Base-by-base conservation (phyloP, 1,140 invertebrate genomes). In the Camponotus floridanus region DNA sequence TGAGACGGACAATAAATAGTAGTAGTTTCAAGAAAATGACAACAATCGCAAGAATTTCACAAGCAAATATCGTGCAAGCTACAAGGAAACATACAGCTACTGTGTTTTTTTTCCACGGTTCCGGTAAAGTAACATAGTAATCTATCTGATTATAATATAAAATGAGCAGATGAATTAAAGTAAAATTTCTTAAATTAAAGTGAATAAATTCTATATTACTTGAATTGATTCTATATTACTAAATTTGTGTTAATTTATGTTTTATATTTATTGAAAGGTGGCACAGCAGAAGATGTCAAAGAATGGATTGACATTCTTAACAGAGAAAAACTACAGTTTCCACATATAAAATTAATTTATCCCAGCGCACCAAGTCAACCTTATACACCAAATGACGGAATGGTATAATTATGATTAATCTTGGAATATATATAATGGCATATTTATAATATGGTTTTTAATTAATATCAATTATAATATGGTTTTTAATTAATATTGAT, bases 281-380 rank as follows among this genome's bases (percentile, higher is more conserved):
- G 96, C 80, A 96, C 95, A 76, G 97, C 96, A 5, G 90, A 93
- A 33, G 96, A 96, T 85, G 92, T 97, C 65, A 94, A 96, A 86
- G 95, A 96, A 87, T 97, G 97, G 97, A 91, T 97, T 9, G 94
- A 96, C 86, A 95, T 96, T 81, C 81, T 97, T 13, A 94, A 97
- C 61, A 94, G 95, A 18, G 93, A 95, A 74, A 95, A 96, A 87
- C 95, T 97, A 86, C 93, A 94, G 31, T 97, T 97, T 93, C 96
- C 96, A 3, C 97, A 97, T 88, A 96, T 97, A 62, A 97, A 96
- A 93, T 94, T 97, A 51, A 87, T 97, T 55, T 98, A 96, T 93
- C 97, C 97, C 9, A 97, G 96, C 33, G 97, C 97, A 13, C 97
- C 97, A 2, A 86, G 95, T 31, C 96, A 96, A 88, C 96, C 96